Conservation (phyloP, 2,888 invertebrate species). For the Cerceris ruficornis region DNA sequence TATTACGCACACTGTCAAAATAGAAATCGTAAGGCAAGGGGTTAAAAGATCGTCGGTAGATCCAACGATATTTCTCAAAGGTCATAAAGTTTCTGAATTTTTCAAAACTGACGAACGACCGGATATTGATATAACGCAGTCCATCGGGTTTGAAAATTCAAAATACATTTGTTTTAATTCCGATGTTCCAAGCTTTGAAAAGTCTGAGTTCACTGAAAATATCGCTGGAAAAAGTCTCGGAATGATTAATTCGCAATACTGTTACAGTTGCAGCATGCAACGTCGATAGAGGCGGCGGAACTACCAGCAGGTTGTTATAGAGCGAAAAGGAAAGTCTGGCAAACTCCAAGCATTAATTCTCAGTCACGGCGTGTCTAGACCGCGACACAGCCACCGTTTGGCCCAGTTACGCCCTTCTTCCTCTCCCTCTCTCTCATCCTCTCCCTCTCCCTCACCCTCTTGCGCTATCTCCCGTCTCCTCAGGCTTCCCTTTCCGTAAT, state of each 20-base stretch:
- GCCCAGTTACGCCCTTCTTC: constrained; percentile 67
- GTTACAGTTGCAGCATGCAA: no score
- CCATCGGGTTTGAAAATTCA: no score
- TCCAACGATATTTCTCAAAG: no score
- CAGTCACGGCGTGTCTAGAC: constrained; percentile 64
- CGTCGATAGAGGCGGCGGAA: constrained; percentile 45
- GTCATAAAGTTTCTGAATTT: no score
- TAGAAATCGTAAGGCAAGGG: no score
- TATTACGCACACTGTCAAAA: no score
- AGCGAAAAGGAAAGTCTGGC: constrained; percentile 65
- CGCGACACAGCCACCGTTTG: constrained; percentile 67
- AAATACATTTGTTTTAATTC: no score
- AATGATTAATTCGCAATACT: background rate
- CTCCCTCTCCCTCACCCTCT: constrained; percentile 11
- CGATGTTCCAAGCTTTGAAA: no score
- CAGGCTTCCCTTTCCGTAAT: constrained; percentile 11
- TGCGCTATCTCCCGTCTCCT: background rate
- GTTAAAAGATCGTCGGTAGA: no score
- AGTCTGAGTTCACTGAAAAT: no score
- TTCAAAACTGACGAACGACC: no score
- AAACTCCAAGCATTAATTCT: constrained; percentile 63
- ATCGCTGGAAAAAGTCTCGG: background rate
- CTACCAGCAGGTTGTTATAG: constrained; percentile 51
- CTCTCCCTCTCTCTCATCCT: constrained; percentile 31
- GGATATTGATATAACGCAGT: no score